A percentile compares a stretch with the other conserved stretches of the same genome.
These are phyloP conservation scores for Ptyas mucosa DNA, from an alignment of 2,113 vertebrate genomes.

Conservation along the genomic window DNA sequence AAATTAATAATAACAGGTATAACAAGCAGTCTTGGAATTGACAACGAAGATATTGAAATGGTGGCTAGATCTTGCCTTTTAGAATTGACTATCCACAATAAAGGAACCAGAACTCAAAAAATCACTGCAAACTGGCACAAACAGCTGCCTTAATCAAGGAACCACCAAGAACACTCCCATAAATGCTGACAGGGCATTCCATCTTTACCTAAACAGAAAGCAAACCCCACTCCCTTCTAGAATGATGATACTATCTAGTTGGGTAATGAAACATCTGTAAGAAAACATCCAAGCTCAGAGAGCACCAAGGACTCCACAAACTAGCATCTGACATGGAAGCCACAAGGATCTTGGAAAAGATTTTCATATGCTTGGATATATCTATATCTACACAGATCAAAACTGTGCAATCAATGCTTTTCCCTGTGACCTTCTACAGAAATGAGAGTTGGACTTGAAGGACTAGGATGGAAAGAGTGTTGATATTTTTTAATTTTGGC, in stretches of 20 bases:
- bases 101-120: not conserved
- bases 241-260: not conserved
- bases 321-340: not conserved
- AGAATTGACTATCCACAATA: not conserved
- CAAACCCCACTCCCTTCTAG: not conserved
- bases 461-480: not conserved
- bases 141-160: not conserved
- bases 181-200: not conserved
- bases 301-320: not conserved
- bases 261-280: not conserved
- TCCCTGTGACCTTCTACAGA: not conserved
- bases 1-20: not conserved
- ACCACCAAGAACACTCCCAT: not conserved
- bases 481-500: not conserved
- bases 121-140: not conserved
- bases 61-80: not conserved
- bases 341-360: not conserved
- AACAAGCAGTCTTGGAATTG: not conserved
- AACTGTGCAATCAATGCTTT: not conserved
- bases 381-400: not conserved
- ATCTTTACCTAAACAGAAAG: not conserved
- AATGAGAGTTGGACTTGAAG: not conserved
- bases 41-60: not conserved
- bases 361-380: not conserved
- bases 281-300: not conserved